Percentiles rank a stretch among this genome's conserved stretches.
Evolutionary conservation across 1,140 invertebrate genomes (phyloP).

Genomic region (Harlomillsia oculata): DNA sequence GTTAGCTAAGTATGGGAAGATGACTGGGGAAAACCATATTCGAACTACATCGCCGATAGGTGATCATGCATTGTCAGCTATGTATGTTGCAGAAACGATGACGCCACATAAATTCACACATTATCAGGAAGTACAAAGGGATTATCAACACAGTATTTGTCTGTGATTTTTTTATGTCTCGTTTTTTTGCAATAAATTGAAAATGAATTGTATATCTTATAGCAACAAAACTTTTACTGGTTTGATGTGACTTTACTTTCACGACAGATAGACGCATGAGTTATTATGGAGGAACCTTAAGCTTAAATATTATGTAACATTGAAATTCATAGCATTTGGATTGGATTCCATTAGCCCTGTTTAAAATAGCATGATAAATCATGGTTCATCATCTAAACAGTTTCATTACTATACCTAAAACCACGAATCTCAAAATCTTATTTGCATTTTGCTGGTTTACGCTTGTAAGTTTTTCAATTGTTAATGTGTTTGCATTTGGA

Average conservation of each 20-base stretch:
- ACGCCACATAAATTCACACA: constrained; percentile 2
- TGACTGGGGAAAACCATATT: background rate
- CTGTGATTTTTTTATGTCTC: background rate
- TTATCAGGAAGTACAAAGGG: background rate
- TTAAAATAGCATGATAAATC: too few species aligned
- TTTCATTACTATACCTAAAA: too few species aligned
- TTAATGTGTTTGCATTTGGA: too few species aligned
- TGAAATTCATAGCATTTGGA: too few species aligned
- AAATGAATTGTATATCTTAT: background rate
- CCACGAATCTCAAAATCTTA: too few species aligned
- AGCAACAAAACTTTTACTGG: background rate
- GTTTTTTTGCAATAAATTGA: background rate
- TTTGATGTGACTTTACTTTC: background rate
- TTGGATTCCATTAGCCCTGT: too few species aligned
- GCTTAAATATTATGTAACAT: too few species aligned
- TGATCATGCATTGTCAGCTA: constrained; percentile 29
- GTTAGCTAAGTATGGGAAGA: constrained; percentile 23
- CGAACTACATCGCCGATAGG: background rate
- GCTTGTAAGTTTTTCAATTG: too few species aligned
- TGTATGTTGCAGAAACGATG: constrained; percentile 28
- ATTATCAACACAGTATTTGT: background rate
- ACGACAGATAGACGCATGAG: background rate
- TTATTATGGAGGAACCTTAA: too few species aligned
- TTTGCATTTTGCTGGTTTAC: too few species aligned
- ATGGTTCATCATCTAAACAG: too few species aligned